Evolutionary conservation across 2,797 vertebrate genomes (phyloP), one percentile per base, ranked within the genome.

Genomic region (Petrocephalus schoutedeni): DNA sequence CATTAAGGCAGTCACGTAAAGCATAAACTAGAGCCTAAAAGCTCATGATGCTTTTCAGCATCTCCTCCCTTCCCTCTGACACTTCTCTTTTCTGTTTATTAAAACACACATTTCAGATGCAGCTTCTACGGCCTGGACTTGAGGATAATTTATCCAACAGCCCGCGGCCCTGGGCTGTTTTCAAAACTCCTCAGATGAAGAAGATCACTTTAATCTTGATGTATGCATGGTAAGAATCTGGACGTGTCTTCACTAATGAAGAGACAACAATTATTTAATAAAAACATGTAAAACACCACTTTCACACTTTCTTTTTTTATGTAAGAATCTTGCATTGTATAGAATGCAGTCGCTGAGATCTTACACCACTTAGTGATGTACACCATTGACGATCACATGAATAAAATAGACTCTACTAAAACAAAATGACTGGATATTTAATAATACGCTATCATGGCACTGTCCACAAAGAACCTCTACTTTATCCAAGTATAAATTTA

Each of bases 61-160:
- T n/a, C 41, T 21, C 41, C 16, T 19, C 2, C 19, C 8, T 80
- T 36, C 36, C 41, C 71, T 45, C 74, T 16, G 8, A 85, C 10
- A 85, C 53, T 36, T 85, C 19, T 36, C 14, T 14, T 83, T 23
- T 84, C 12, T 2, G 51, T 54, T 85, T 16, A 85, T 54, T 54
- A 88, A 87, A 88, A 90, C 67, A 89, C 90, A 64, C 67, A 53
- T n/a, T 4, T 87, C 21, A 87, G 86, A 87, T 77, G 51, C 45
- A 87, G 1, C 23, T 87, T 57, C 19, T 87, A n/a, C 61, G 77
- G 49, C 86, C 86, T 32, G 51, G 3, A 32, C 12, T 53, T 56
- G 86, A 57, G 51, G 53, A 87, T 3, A 56, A 49, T n/a, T 36
- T n/a, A n/a, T 74, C 86, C 32, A 74, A 19, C 19, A 74, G 12